These are phyloP conservation scores for Tetramorium bicarinatum DNA, from an alignment of 2,888 invertebrate species.

Conservation along the genomic window DNA sequence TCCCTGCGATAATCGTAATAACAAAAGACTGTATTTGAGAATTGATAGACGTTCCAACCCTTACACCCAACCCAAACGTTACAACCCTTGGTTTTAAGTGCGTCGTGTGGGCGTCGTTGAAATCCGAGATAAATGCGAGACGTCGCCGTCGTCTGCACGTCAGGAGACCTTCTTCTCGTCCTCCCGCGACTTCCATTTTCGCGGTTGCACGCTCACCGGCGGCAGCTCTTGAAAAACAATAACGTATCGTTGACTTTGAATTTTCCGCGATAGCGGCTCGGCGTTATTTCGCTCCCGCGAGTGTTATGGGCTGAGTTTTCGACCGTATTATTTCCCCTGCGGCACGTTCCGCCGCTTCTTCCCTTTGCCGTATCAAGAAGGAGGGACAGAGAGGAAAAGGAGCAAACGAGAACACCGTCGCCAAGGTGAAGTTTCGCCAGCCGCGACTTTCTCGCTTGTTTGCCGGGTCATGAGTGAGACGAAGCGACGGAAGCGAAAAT, in stretches of 20 bases:
- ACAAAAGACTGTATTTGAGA: conserved; percentile 6
- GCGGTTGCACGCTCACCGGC: conserved; percentile 52
- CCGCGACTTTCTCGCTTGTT: conserved; percentile 75
- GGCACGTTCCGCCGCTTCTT: conserved; percentile 70
- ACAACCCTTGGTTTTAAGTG: background rate
- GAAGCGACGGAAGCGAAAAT: conserved; percentile 61
- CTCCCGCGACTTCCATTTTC: conserved; percentile 36
- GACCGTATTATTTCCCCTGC: conserved; percentile 80
- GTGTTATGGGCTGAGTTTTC: conserved; percentile 70
- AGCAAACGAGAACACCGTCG: conserved; percentile 54
- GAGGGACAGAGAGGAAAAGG: conserved; percentile 39
- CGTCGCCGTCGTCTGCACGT: conserved; percentile 38
- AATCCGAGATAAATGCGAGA: conserved; percentile 8
- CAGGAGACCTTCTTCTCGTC: conserved; percentile 12
- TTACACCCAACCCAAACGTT: too few relatives aligned
- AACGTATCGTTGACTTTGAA: conserved; percentile 78
- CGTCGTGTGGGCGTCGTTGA: conserved; percentile 11
- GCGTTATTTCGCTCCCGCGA: conserved; percentile 71
- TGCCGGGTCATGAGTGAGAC: conserved; percentile 56
- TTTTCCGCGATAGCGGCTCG: conserved; percentile 75
- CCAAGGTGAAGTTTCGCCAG: conserved; percentile 64
- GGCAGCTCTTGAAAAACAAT: conserved; percentile 78
- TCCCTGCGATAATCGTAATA: conserved; percentile 12
- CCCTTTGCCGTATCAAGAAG: conserved; percentile 7
- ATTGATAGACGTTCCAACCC: background rate